Percentiles rank a stretch among this genome's conserved stretches.
phyloP scores from a whole-genome alignment of 2,113 vertebrate genomes.

The Hystrix brachyura region DNA sequence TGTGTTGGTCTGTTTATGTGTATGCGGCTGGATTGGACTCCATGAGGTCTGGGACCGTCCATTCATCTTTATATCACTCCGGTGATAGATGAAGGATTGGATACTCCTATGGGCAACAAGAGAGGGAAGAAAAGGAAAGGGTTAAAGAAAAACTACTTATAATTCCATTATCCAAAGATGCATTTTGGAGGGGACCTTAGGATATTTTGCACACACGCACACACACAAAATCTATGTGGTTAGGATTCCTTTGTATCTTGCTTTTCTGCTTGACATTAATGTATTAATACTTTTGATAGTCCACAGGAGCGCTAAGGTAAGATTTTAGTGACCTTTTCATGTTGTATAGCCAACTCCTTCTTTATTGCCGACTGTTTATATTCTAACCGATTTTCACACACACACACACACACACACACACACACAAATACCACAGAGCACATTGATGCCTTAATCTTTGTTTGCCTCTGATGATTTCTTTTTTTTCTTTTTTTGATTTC shows the following conservation, averaged over 20 bases:
- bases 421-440: not conserved
- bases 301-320: constrained; percentile 22
- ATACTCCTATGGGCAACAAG: not conserved
- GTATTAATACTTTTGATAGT: not conserved
- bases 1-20: not conserved
- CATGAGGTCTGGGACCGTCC: not conserved
- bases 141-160: not conserved
- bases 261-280: not conserved
- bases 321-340: not conserved
- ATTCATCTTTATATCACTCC: not conserved
- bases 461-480: constrained; percentile 58
- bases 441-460: constrained; percentile 41
- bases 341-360: not conserved
- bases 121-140: not conserved
- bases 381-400: not conserved
- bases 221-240: not conserved
- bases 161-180: not conserved
- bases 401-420: not conserved
- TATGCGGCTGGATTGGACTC: not conserved
- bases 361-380: not conserved
- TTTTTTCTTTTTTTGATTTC: not conserved
- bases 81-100: not conserved
- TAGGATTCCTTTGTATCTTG: constrained; percentile 35
- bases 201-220: not conserved
- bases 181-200: not conserved